These are phyloP conservation scores for Diadophis punctatus DNA, from an alignment of 2,113 vertebrate genomes.

Conservation along the genomic window DNA sequence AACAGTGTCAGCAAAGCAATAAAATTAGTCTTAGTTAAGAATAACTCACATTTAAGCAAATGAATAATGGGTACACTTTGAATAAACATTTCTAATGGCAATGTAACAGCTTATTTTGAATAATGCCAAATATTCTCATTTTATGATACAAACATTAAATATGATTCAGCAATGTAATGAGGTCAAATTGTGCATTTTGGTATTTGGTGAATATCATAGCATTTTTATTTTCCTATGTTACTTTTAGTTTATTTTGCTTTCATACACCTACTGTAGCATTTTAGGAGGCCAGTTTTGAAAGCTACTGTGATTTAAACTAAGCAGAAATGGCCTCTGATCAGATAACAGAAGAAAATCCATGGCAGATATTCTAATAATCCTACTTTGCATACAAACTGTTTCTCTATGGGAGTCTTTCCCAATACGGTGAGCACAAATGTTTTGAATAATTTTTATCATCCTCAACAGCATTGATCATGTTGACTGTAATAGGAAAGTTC, in stretches of 20 bases:
- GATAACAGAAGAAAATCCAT: not conserved
- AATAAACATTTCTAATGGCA: not conserved
- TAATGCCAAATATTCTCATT: not conserved
- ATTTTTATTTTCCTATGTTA: not conserved
- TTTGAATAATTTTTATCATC: not conserved
- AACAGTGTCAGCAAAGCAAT: not conserved
- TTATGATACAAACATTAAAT: not conserved
- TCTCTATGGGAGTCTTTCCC: not conserved
- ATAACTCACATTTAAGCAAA: not conserved
- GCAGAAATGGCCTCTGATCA: too few species aligned
- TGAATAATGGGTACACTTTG: not conserved
- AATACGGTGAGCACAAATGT: not conserved
- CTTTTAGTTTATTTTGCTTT: not conserved
- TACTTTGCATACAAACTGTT: not conserved
- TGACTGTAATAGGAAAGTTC: not conserved
- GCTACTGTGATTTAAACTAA: not conserved
- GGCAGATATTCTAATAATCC: not conserved
- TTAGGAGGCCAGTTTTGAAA: not conserved
- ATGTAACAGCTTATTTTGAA: not conserved
- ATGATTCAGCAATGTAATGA: not conserved
- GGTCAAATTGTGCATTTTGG: not conserved
- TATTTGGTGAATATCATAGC: not conserved
- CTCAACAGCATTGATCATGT: not conserved
- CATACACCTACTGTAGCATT: not conserved
- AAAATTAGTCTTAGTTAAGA: constrained; percentile 2